phyloP scores from a whole-genome alignment of 2,113 vertebrate genomes.

The Pimephales promelas region DNA sequence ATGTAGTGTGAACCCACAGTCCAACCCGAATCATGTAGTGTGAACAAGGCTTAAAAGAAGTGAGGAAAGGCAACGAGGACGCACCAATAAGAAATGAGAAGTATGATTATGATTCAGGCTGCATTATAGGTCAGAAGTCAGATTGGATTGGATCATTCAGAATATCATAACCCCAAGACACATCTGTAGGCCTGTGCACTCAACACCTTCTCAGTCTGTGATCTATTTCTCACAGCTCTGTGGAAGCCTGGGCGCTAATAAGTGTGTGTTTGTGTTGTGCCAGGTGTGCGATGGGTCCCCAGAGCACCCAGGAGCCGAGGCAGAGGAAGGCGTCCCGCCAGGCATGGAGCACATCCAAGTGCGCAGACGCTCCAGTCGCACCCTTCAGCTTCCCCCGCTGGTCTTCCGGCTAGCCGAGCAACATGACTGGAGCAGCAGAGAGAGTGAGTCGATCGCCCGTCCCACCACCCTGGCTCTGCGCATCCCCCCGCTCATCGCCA shows the following conservation, averaged over 20 bases:
- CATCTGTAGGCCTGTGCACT: background rate
- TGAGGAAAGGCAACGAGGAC: no score
- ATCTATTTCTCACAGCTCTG: background rate
- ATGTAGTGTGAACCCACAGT: no score
- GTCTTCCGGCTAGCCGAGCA: constrained; percentile 82
- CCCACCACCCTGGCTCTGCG: constrained; percentile 79
- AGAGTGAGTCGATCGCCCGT: constrained; percentile 69
- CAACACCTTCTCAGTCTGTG: no score
- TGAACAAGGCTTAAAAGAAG: no score
- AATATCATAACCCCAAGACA: background rate
- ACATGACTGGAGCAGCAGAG: constrained; percentile 77
- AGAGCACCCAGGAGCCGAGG: constrained; percentile 66
- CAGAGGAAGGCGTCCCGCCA: constrained; percentile 65
- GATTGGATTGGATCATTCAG: no score
- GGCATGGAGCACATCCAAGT: constrained; percentile 77
- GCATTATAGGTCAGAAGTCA: no score
- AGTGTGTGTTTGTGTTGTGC: constrained; percentile 29
- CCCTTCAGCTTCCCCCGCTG: constrained; percentile 80
- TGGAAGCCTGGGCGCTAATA: background rate
- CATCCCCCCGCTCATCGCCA: constrained; percentile 81
- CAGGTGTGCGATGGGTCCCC: constrained; percentile 32
- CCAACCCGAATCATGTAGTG: no score
- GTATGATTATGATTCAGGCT: no score
- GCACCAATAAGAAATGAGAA: no score
- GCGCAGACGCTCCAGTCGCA: constrained; percentile 78